These are phyloP conservation scores for Pseudomyrmex sp. DNA, from an alignment of 1,140 invertebrate species.

Conservation along the genomic window DNA sequence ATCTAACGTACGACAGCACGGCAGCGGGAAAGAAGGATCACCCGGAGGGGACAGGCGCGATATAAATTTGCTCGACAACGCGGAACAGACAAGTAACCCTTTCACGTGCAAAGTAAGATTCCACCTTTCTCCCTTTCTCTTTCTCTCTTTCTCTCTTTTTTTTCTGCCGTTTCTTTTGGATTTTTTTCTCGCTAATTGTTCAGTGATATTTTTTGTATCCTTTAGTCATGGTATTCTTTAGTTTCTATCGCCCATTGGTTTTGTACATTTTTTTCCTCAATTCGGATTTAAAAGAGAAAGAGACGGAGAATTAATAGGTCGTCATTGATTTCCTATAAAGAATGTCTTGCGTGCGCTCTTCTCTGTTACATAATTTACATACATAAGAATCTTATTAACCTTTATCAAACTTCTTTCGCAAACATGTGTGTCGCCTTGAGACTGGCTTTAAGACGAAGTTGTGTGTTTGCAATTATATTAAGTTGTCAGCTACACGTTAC, in stretches of 20 bases:
- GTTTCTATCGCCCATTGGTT: not conserved
- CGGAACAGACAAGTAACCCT: conserved; percentile 59
- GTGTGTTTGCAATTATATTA: conserved; percentile 36
- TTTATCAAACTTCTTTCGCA: conserved; percentile 48
- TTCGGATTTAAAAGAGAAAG: no score
- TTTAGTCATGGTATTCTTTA: not conserved
- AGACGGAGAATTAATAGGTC: no score
- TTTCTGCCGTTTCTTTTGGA: not conserved
- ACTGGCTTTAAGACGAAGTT: conserved; percentile 19
- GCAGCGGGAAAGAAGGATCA: conserved; percentile 50
- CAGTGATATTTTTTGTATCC: not conserved
- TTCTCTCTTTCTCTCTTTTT: not conserved
- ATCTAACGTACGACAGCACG: conserved; percentile 47
- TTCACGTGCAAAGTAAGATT: conserved; percentile 41
- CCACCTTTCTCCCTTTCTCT: conserved; percentile 18
- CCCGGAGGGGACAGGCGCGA: conserved; percentile 41
- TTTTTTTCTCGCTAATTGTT: conserved; percentile 20
- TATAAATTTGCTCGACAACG: conserved; percentile 60
- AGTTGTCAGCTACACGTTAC: conserved; percentile 48
- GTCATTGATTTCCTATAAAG: not conserved
- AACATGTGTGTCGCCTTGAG: conserved; percentile 30
- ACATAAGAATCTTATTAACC: conserved; percentile 44
- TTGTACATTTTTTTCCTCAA: not conserved
- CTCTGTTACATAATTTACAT: conserved; percentile 31
- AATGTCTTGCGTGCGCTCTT: not conserved